These are phyloP conservation scores for Aphelenchoides besseyi DNA, from an alignment of 1,140 invertebrate species.

Conservation along the genomic window DNA sequence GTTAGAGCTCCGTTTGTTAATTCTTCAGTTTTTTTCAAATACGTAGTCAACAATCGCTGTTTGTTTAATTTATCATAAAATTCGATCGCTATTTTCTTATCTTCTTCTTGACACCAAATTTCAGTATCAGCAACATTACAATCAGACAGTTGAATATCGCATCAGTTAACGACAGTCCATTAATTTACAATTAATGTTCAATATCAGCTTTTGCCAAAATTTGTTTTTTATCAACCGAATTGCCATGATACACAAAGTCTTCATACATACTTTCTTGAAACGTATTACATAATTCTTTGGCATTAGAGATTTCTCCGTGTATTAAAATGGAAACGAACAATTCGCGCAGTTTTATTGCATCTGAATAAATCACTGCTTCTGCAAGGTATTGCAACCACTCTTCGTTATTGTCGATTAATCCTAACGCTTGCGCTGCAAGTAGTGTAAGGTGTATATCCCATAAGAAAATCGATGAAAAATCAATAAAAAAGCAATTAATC, in stretches of 20 bases:
- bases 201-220: slow-evolving; percentile 7
- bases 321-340: slow-evolving; percentile 22
- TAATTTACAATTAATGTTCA: slow-evolving; percentile 5
- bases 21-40: background rate
- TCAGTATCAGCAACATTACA: background rate
- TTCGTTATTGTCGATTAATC: slow-evolving; percentile 20
- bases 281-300: slow-evolving; percentile 30
- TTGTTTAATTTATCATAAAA: background rate
- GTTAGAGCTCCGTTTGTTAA: background rate
- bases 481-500: no score
- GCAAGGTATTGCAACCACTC: slow-evolving; percentile 22
- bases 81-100: background rate
- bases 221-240: background rate
- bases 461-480: no score
- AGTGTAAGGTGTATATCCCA: no score
- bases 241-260: slow-evolving; percentile 13
- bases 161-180: background rate
- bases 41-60: slow-evolving; percentile 1
- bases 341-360: slow-evolving; percentile 19
- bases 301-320: background rate
- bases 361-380: background rate
- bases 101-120: slow-evolving; percentile 21
- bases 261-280: slow-evolving; percentile 22
- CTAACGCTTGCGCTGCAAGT: slow-evolving; percentile 1
- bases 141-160: slow-evolving; percentile 1